Base-by-base conservation (phyloP, 2,113 vertebrate genomes). In the Ailuropoda melanoleuca region DNA sequence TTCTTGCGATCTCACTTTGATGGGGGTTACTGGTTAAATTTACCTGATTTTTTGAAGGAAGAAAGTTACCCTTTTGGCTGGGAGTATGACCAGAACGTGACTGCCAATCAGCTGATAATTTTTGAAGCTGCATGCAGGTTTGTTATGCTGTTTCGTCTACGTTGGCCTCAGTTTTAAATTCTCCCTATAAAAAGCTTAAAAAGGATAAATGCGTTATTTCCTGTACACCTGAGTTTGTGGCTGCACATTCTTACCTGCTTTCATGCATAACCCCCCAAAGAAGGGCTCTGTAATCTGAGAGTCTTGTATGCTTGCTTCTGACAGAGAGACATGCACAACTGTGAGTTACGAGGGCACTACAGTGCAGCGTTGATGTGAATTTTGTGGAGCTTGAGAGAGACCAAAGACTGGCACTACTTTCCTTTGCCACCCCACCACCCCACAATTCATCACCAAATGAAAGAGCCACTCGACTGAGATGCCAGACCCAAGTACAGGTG, bases 131-230 rank as follows among this genome's bases (percentile, higher is more conserved):
- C 9, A 5, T 34, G 78, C 81, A 62, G 11, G 56, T 75, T 82
- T 64, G 39, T 74, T 39, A 88, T 14, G 39, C 31, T 80, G 6
- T 84, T 56, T 80, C 43, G 11, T 88, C 55, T 46, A 26, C 77
- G 88, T 96, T 83, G 56, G 31, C 37, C 88, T 85, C 62, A 37
- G 5, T 66, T 95, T 75, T 53, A 75, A 96, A 55, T 93, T 77
- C 11, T 83, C 26, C 18, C 9, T 72, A 50, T 77, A 62, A 39
- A 85, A 80, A 84, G 18, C 60, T 84, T 43, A 34, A 1, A 75
- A 81, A 72, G 70, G 21, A 72, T 8, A 78, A 68, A 81, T 70
- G 23, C 90, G n/a, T 11, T 68, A 6, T 70, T 82, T 85, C 14
- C 75, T 48, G 17, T 8, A 37, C 29, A 85, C 3, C 37, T 77